phyloP scores from a whole-genome alignment of 2,113 vertebrate genomes.

The Gnathonemus longibarbis region DNA sequence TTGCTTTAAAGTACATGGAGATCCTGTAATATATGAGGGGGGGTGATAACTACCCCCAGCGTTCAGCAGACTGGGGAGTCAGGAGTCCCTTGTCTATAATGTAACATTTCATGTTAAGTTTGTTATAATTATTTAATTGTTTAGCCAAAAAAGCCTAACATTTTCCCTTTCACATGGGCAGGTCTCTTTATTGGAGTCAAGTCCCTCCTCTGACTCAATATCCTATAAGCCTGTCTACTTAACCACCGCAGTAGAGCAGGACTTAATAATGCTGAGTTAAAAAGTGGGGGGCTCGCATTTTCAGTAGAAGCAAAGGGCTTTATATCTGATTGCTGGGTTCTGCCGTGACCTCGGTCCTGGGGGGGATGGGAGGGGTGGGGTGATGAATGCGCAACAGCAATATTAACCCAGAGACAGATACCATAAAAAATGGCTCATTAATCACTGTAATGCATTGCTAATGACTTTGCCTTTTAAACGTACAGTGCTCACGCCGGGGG shows the following conservation, averaged over 20 bases:
- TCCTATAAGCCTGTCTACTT: not conserved
- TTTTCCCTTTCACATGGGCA: not conserved
- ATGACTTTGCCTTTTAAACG: not conserved
- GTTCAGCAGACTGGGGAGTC: not conserved
- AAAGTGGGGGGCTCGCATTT: not conserved
- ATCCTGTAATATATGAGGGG: not conserved
- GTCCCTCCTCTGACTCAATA: not conserved
- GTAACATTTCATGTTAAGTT: not conserved
- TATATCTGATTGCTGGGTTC: not conserved
- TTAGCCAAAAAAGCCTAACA: not conserved
- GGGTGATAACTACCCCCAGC: not conserved
- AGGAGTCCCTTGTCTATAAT: not conserved
- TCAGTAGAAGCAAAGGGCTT: not conserved
- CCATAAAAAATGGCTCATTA: not conserved
- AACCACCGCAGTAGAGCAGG: not conserved
- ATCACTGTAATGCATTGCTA: not conserved
- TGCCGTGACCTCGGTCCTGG: not conserved
- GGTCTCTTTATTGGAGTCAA: not conserved
- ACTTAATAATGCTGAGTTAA: not conserved
- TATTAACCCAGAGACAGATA: not conserved
- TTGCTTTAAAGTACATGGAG: not conserved
- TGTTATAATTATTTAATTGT: not conserved
- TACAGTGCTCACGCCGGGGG: not conserved
- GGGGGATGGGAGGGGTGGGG: no score
- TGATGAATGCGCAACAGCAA: not conserved